Base-by-base conservation (phyloP, 2,888 invertebrate genomes). In the Hipparchia sbordonii region DNA sequence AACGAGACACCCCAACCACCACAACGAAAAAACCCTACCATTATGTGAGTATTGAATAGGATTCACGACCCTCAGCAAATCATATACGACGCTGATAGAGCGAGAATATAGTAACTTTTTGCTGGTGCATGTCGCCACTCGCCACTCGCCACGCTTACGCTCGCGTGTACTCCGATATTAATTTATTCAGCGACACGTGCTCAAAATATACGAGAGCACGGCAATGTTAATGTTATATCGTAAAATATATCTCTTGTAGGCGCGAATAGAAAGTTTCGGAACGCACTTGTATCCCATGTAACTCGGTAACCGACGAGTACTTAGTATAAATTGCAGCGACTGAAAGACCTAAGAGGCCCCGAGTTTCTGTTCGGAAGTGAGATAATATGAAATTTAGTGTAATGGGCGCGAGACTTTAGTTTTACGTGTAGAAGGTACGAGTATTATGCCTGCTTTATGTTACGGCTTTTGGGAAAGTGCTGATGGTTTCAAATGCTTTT, bases 141-240 rank as follows among this genome's bases (percentile, higher is more conserved):
- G 57, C 57, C n/a, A 56, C 13, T 13, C 52, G 51, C 9, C 13
- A 48, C 59, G 57, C 23, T 54, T 12, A 23, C 63, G 57, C 66
- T 57, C 5, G 60, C 63, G 13, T 65, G 63, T 45, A 51, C 54
- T 59, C n/a, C 57, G 77, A 66, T 75, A 52, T 77, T 84, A 82
- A 86, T 84, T 79, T 82, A 87, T 85, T 83, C 83, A 78, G 70
- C 79, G 81, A 80, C 84, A 85, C 82, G 84, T 81, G 81, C 80
- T 79, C 78, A 71, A 81, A 80, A 82, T 80, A 80, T 79, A 82
- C 75, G 77, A 82, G 81, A 79, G 78, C 82, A 83, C 80, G 81
- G 79, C 80, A 84, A 82, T 82, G 77, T 70, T 54, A 74, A 70
- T 72, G 65, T 69, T 70, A 73, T 77, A 76, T 74, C 52, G 65